phyloP scores from a whole-genome alignment of 2,797 vertebrate genomes.

The Arnoldichthys spilopterus region DNA sequence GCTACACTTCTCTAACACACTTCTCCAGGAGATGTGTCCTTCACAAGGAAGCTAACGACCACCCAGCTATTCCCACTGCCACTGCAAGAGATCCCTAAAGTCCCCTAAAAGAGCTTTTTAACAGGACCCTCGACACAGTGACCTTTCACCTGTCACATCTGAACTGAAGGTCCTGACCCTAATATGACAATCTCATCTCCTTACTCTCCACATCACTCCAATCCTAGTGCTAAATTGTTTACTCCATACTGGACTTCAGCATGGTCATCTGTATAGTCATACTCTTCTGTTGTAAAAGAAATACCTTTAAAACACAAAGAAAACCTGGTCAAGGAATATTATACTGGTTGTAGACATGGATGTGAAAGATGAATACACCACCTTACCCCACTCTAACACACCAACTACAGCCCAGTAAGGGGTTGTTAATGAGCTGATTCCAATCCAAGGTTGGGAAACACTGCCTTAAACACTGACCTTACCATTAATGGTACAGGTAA shows the following conservation, averaged over 20 bases:
- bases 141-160: slow-evolving; percentile 74
- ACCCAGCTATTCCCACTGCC: slow-evolving; percentile 72
- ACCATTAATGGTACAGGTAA: no score
- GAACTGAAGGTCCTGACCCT: slow-evolving; percentile 75
- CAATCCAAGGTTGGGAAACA: no score
- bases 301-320: no score
- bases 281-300: background rate
- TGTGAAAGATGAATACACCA: no score
- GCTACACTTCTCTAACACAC: slow-evolving; percentile 69
- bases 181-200: slow-evolving; percentile 62
- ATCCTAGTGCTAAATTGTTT: slow-evolving; percentile 50
- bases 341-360: no score
- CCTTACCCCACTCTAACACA: no score
- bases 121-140: slow-evolving; percentile 75
- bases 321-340: no score
- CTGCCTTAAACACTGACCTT: no score
- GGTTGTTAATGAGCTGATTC: no score
- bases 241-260: background rate
- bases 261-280: background rate
- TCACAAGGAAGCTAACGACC: slow-evolving; percentile 65
- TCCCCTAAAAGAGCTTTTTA: slow-evolving; percentile 80
- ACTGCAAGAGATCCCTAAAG: slow-evolving; percentile 80
- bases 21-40: slow-evolving; percentile 50
- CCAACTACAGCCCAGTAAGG: no score
- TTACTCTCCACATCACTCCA: background rate